Evolutionary conservation across 1,140 invertebrate genomes (phyloP).

Genomic region (Drosophila pseudoobscura): DNA sequence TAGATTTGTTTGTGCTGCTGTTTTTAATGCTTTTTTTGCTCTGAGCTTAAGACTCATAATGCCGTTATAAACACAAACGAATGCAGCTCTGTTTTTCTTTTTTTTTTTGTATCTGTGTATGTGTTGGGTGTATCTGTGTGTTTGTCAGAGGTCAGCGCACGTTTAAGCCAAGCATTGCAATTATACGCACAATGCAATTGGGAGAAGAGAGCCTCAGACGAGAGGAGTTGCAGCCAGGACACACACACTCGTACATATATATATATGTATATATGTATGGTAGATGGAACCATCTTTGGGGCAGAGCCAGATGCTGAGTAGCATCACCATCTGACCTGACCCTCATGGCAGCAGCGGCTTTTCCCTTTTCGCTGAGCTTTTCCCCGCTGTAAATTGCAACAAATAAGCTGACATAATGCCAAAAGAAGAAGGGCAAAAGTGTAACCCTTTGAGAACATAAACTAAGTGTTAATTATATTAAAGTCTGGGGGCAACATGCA

Average conservation of each 20-base stretch:
- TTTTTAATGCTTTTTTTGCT: constrained; percentile 37
- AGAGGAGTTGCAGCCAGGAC: constrained; percentile 8
- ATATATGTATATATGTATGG: background rate
- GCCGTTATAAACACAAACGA: constrained; percentile 74
- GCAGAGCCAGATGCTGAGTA: constrained; percentile 37
- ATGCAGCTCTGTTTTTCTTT: constrained; percentile 30
- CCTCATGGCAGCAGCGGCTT: constrained; percentile 32
- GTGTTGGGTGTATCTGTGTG: constrained; percentile 11
- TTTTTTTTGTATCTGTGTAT: constrained; percentile 38
- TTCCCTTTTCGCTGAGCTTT: constrained; percentile 35
- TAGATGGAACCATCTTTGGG: constrained; percentile 30
- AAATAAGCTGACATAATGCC: constrained; percentile 32
- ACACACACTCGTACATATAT: background rate
- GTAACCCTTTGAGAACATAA: constrained; percentile 19
- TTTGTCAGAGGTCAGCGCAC: constrained; percentile 79
- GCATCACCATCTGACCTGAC: constrained; percentile 44
- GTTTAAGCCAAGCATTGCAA: constrained; percentile 80
- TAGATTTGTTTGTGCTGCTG: constrained; percentile 51
- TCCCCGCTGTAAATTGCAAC: constrained; percentile 17
- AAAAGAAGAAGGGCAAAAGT: background rate
- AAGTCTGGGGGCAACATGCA: constrained; percentile 20
- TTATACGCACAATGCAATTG: constrained; percentile 77
- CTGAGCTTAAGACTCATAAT: constrained; percentile 79
- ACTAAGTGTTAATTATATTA: constrained; percentile 67
- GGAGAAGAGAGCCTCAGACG: too few species aligned